phyloP scores from a whole-genome alignment of 2,113 vertebrate species.

The Picathartes gymnocephalus region DNA sequence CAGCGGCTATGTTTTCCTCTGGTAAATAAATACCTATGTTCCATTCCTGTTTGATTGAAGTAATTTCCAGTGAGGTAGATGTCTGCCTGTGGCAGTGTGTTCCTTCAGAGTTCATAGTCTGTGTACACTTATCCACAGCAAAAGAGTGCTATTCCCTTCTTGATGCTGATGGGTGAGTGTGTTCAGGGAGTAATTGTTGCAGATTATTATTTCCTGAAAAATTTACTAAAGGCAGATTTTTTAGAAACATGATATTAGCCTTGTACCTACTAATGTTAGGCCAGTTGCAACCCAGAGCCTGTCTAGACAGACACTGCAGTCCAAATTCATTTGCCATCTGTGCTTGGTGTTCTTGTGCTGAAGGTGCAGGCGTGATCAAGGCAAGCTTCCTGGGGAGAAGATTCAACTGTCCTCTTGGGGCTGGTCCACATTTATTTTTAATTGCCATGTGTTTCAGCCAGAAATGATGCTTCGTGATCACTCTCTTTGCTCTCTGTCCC shows the following conservation, averaged over 20 bases:
- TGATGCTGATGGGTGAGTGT: neutral
- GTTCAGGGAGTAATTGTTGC: neutral
- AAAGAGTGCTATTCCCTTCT: neutral
- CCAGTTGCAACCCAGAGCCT: neutral
- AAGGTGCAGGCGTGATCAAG: neutral
- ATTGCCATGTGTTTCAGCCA: neutral
- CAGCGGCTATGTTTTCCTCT: neutral
- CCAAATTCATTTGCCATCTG: neutral
- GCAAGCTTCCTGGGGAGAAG: neutral
- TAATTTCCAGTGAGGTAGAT: neutral
- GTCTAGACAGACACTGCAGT: rapidly evolving
- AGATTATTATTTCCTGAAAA: neutral
- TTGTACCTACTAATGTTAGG: neutral
- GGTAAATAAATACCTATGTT: neutral
- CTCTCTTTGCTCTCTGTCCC: neutral
- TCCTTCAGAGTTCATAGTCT: neutral
- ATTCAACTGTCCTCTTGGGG: neutral
- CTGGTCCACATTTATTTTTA: neutral
- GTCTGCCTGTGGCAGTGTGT: neutral
- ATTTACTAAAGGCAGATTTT: neutral
- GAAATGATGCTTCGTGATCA: neutral
- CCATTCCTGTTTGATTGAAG: neutral
- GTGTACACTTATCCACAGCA: neutral
- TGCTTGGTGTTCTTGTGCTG: neutral
- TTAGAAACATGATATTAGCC: neutral